Percentiles rank a stretch among this genome's conserved stretches.
phyloP scores from a whole-genome alignment of 2,113 vertebrate genomes.

The Lampris megalopsis region DNA sequence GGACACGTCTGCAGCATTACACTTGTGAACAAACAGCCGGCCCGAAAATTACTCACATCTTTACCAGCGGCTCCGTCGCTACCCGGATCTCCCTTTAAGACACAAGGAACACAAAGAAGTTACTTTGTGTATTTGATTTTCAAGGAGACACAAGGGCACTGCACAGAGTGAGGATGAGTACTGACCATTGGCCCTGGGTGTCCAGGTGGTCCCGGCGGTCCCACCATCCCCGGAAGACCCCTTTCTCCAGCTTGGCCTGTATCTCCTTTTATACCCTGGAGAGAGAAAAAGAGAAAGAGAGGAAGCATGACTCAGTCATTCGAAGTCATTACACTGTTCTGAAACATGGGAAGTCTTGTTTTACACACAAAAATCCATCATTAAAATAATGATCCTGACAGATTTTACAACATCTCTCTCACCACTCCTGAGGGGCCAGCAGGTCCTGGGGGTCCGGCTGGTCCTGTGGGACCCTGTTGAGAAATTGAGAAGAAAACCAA shows the following conservation, averaged over 20 bases:
- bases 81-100: conserved; percentile 90
- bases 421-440: conserved; percentile 89
- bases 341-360: not conserved
- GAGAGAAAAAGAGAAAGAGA: not conserved
- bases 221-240: conserved; percentile 88
- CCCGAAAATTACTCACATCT: conserved; percentile 84
- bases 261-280: conserved; percentile 91
- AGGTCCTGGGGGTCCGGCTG: conserved; percentile 88
- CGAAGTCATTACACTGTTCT: too few relatives aligned
- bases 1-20: conserved; percentile 5
- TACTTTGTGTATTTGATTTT: not conserved
- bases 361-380: not conserved
- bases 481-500: conserved; percentile 16
- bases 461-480: conserved; percentile 87
- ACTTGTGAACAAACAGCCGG: conserved; percentile 19
- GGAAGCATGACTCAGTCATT: too few relatives aligned
- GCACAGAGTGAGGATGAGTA: conserved; percentile 2
- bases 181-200: conserved; percentile 90
- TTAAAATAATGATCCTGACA: not conserved
- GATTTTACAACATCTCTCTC: conserved; percentile 64
- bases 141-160: not conserved
- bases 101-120: conserved; percentile 19
- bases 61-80: conserved; percentile 87
- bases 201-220: conserved; percentile 88
- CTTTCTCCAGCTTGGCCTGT: conserved; percentile 89